Evolutionary conservation across 2,113 vertebrate genomes (phyloP).

Genomic region (Vulpes lagopus): DNA sequence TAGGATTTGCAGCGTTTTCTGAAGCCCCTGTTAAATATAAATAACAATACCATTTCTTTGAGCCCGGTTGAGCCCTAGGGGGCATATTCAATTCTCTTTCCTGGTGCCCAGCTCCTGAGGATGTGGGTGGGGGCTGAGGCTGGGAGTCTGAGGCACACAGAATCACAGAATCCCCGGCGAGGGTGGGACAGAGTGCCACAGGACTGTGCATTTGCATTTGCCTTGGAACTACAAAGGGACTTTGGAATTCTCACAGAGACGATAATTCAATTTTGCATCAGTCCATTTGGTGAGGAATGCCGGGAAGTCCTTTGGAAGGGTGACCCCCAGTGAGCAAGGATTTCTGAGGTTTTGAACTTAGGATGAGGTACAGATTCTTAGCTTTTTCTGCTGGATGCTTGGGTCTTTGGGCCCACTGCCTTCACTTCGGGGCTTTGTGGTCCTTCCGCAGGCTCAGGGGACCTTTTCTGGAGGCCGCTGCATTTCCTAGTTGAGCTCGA

Average conservation of each 20-base stretch:
- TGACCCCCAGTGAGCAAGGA: background rate
- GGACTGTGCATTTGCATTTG: background rate
- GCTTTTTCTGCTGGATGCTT: background rate
- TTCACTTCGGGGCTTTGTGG: background rate
- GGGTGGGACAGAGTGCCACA: background rate
- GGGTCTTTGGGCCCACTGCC: background rate
- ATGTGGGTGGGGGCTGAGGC: background rate
- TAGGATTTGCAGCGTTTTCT: slow-evolving; percentile 63
- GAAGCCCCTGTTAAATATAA: slow-evolving; percentile 79
- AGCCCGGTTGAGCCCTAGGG: slow-evolving; percentile 65
- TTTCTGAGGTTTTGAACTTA: background rate
- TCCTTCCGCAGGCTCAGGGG: background rate
- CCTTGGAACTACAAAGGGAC: slow-evolving; percentile 43
- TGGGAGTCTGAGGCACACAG: background rate
- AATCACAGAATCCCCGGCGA: background rate
- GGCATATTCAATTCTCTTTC: slow-evolving; percentile 72
- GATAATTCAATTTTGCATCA: slow-evolving; percentile 39
- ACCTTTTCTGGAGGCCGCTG: background rate
- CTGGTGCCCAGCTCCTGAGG: background rate
- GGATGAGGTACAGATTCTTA: background rate
- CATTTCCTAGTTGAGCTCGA: background rate
- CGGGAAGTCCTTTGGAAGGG: background rate
- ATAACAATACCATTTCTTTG: slow-evolving; percentile 71
- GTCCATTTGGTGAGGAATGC: slow-evolving; percentile 48
- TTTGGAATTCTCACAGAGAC: slow-evolving; percentile 49